phyloP scores from a whole-genome alignment of 2,797 vertebrate genomes.

The Dendrocincla fuliginosa region DNA sequence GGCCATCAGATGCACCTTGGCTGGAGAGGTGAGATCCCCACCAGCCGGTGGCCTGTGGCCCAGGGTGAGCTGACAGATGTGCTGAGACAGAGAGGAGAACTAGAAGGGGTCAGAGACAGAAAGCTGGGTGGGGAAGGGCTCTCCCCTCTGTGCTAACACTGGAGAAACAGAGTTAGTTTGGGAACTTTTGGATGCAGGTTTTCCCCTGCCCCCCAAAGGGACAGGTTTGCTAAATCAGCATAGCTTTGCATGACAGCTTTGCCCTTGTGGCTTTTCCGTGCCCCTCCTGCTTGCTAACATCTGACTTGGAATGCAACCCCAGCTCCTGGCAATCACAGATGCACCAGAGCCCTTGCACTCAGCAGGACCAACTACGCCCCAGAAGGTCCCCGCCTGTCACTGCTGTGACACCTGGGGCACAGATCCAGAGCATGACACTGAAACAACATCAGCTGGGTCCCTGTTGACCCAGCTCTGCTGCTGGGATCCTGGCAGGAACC shows the following conservation, averaged over 20 bases:
- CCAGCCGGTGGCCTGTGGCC: neutral
- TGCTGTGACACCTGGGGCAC: neutral
- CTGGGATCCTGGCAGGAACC: neutral
- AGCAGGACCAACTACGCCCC: neutral
- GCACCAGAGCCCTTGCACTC: neutral
- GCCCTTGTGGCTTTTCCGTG: neutral
- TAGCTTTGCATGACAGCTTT: neutral
- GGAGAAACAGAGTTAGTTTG: neutral
- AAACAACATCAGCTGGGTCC: neutral
- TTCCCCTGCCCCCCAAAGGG: neutral
- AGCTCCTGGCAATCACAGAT: neutral
- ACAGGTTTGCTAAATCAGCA: neutral
- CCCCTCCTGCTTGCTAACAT: neutral
- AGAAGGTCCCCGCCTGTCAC: neutral
- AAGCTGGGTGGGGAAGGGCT: neutral
- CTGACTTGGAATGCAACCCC: neutral
- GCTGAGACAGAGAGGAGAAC: neutral
- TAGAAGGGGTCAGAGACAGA: neutral
- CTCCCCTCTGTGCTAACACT: neutral
- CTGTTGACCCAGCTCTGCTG: neutral
- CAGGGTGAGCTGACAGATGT: neutral
- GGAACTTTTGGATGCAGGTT: neutral
- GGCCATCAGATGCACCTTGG: neutral
- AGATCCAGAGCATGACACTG: neutral
- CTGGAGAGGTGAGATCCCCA: neutral